Conservation (phyloP, 1,140 invertebrate genomes). For the Notospermus geniculatus region DNA sequence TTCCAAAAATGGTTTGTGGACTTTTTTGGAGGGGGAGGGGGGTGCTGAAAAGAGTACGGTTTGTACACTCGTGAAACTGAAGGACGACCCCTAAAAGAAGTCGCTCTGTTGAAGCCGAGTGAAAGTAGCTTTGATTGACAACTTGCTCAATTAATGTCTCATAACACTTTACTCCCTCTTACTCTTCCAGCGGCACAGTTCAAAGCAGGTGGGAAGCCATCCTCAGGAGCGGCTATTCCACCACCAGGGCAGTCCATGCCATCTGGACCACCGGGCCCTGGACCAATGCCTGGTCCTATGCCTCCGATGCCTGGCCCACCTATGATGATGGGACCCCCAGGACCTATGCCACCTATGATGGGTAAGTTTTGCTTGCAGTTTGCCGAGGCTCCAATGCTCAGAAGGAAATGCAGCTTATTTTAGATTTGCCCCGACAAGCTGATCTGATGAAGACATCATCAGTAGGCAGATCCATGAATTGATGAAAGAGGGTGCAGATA, state of each 20-base stretch:
- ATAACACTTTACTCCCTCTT: not conserved
- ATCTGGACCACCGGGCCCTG: conserved; percentile 33
- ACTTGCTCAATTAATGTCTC: no score
- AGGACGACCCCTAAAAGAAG: no score
- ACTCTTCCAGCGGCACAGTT: conserved; percentile 2
- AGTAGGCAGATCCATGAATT: no score
- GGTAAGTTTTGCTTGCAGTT: conserved; percentile 23
- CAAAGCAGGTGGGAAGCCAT: conserved; percentile 12
- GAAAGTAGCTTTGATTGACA: no score
- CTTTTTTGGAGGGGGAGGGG: no score
- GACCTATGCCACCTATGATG: conserved; percentile 74
- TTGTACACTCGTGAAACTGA: no score
- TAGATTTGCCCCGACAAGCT: no score
- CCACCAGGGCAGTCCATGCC: conserved; percentile 29
- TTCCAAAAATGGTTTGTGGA: no score
- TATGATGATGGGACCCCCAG: conserved; percentile 57
- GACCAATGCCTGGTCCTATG: conserved; percentile 25
- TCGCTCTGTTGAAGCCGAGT: no score
- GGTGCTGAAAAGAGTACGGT: no score
- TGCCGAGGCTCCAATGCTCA: not conserved
- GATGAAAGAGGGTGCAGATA: no score
- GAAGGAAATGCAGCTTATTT: not conserved
- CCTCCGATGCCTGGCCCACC: conserved; percentile 37
- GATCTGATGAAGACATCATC: no score
- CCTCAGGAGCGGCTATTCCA: conserved; percentile 7